phyloP scores from a whole-genome alignment of 2,888 invertebrate species.

The Scaptomyza caliginosa region DNA sequence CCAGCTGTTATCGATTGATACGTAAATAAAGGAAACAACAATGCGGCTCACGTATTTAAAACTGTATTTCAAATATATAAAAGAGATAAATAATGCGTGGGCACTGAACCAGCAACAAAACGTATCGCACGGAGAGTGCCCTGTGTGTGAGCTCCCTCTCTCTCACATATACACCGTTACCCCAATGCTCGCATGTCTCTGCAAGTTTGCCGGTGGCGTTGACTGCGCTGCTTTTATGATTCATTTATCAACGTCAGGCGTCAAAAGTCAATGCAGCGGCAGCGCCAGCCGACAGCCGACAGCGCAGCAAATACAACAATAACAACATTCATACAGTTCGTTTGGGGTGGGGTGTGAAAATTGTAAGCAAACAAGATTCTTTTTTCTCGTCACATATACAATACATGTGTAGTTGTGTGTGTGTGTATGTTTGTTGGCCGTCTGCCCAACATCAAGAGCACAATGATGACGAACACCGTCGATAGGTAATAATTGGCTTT shows the following conservation, averaged over 20 bases:
- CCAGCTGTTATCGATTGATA: conserved; percentile 70
- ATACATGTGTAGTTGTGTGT: not conserved
- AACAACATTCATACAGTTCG: conserved; percentile 26
- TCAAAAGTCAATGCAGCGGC: conserved; percentile 72
- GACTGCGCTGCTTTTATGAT: conserved; percentile 73
- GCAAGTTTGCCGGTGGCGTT: conserved; percentile 47
- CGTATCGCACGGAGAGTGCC: conserved; percentile 22
- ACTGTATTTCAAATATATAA: conserved; percentile 32
- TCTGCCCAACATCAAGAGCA: conserved; percentile 56
- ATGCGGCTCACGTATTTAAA: conserved; percentile 25
- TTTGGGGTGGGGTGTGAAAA: conserved; percentile 58
- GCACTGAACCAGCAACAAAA: conserved; percentile 28
- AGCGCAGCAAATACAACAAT: conserved; percentile 26
- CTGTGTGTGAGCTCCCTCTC: not conserved
- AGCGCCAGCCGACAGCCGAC: conserved; percentile 13
- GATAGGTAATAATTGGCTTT: conserved; percentile 55
- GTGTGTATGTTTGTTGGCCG: conserved; percentile 46
- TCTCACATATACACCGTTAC: not conserved
- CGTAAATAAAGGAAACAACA: conserved; percentile 34
- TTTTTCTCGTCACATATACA: not conserved
- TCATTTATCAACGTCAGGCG: conserved; percentile 79
- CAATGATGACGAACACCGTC: conserved; percentile 44
- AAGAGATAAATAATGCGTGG: conserved; percentile 30
- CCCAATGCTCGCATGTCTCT: conserved; percentile 8
- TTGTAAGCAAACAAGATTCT: conserved; percentile 53